These are phyloP conservation scores for Ophion ventricosus DNA, from an alignment of 2,888 invertebrate species.

Conservation along the genomic window DNA sequence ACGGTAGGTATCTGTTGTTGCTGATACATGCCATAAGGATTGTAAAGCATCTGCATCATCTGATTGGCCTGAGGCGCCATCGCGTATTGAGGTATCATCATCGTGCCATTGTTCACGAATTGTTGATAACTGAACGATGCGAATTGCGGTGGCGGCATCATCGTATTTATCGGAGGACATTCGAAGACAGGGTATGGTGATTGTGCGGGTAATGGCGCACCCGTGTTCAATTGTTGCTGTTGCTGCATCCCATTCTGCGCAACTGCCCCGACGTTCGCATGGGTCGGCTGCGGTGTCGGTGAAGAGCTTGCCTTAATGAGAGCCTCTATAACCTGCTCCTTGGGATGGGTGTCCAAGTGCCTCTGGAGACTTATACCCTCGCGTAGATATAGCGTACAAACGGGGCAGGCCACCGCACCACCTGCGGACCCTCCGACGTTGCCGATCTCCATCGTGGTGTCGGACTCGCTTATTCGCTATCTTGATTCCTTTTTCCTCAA, in stretches of 20 bases:
- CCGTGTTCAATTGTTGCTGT: conserved; percentile 47
- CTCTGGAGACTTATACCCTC: conserved; percentile 92
- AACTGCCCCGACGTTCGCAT: conserved; percentile 81
- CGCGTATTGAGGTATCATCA: conserved; percentile 85
- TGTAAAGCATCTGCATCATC: conserved; percentile 84
- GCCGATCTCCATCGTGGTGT: conserved; percentile 66
- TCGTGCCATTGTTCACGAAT: conserved; percentile 85
- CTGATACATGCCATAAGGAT: conserved; percentile 85
- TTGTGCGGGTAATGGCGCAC: conserved; percentile 74
- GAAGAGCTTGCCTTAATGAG: conserved; percentile 84
- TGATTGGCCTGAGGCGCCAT: conserved; percentile 84
- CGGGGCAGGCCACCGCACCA: conserved; percentile 88
- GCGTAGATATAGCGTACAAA: conserved; percentile 92
- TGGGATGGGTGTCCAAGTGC: conserved; percentile 94
- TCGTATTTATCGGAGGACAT: conserved; percentile 80
- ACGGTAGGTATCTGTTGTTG: conserved; percentile 84
- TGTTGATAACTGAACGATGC: conserved; percentile 85
- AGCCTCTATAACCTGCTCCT: conserved; percentile 94
- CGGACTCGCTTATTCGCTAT: not conserved
- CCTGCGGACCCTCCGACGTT: conserved; percentile 66
- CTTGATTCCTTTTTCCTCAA: conserved; percentile 1
- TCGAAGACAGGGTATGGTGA: conserved; percentile 81
- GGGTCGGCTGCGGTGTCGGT: conserved; percentile 81
- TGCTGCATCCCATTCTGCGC: conserved; percentile 72
- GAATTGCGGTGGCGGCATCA: conserved; percentile 81